Base-by-base conservation (phyloP, 2,797 vertebrate genomes). In the Spea hammondii region DNA sequence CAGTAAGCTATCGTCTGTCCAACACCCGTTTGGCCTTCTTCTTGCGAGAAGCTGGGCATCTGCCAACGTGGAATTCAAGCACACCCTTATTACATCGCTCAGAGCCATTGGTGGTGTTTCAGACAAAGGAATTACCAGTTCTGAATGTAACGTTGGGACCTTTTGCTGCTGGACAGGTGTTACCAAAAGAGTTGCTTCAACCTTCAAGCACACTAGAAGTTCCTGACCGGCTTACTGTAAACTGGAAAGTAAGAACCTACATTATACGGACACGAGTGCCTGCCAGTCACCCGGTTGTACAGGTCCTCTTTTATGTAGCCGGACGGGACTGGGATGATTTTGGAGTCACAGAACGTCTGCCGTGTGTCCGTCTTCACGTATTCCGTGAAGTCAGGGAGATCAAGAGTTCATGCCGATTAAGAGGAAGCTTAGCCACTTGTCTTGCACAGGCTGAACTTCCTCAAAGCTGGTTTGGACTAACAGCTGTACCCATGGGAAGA, bases 241-340 rank as follows among this genome's bases (percentile, higher is more conserved):
- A 96, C 92, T 99, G 98, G 98, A 99, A 98, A 86, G 95, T 99
- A 50, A 93, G 97, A 50, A 95, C 98, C 64, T 98, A 97, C 88
- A 98, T 99, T 54, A 93, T 99, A 13, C 95, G 95, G 64, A 88
- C 95, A 0, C 92, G 93, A 59, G 95, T 99, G 82, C 93, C 94
- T 75, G 92, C 95, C 86, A 95, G 85, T 86, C 95, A 93, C 87
- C 96, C 97, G 0, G 85, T 92, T 5, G 94, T 96, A 70, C 98
- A 99, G 89, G 98, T 97, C 77, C 92, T 99, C 71, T 99, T 99
- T 91, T 99, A 99, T 62, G 93, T 99, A 4, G 96, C 97, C 0
- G 97, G 97, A 8, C 92, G 97, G 0, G 97, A 99, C 75, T 99
- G 97, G 97, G 97, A 98, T 0, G 96, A 98, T 86, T 98, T 98